A percentile compares a stretch with the other conserved stretches of the same genome.
These are phyloP conservation scores for Eupithecia inturbata DNA, from an alignment of 2,888 invertebrate species.

Conservation along the genomic window DNA sequence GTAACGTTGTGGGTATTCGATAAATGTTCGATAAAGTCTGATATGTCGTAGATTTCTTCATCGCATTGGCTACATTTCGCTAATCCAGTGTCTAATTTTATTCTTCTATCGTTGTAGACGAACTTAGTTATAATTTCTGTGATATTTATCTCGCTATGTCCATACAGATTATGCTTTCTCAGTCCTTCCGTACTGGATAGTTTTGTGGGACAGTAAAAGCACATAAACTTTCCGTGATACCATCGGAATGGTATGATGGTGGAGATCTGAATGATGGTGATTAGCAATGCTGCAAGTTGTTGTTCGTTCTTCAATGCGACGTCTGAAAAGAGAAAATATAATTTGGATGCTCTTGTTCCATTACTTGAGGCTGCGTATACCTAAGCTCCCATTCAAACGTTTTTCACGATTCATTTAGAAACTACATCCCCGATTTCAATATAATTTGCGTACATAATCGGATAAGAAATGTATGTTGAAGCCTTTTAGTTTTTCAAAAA, in stretches of 20 bases:
- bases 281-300: conserved; percentile 46
- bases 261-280: conserved; percentile 51
- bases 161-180: conserved; percentile 50
- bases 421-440: no score
- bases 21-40: conserved; percentile 29
- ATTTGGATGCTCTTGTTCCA: conserved; percentile 28
- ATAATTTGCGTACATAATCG: no score
- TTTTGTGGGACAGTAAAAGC: conserved; percentile 52
- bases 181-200: conserved; percentile 49
- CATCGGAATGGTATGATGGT: conserved; percentile 57
- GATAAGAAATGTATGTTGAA: no score
- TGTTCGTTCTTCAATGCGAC: conserved; percentile 37
- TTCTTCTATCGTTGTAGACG: conserved; percentile 13
- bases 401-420: no score
- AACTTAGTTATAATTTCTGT: conserved; percentile 20
- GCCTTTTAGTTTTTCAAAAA: no score
- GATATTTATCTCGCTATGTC: conserved; percentile 48
- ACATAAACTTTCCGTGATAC: conserved; percentile 54
- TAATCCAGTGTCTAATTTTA: conserved; percentile 23
- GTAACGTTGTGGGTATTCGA: conserved; percentile 13
- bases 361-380: no score
- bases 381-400: no score
- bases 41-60: conserved; percentile 17
- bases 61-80: conserved; percentile 27
- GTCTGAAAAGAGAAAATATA: conserved; percentile 40